Base-by-base conservation (phyloP, 2,888 invertebrate genomes). In the Chalcosyrphus nemorum region DNA sequence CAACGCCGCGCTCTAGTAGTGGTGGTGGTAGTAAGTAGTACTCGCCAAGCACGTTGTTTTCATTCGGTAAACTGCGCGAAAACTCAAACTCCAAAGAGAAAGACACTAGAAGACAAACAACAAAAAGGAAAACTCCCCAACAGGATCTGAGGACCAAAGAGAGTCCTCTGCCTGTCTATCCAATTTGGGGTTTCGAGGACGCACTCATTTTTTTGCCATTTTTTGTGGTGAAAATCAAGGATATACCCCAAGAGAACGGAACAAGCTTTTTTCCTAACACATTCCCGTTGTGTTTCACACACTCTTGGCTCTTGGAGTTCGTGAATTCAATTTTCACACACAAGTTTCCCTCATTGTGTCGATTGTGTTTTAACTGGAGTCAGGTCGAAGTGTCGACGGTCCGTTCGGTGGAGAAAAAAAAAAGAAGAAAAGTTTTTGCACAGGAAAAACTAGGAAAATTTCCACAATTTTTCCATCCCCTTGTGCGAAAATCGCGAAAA, bases 291-390 rank as follows among this genome's bases (percentile, higher is more conserved):
- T n/a, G 24, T 24, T 24, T 50, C 41, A 6, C 1, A 24, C 13
- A 15, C 57, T 45, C 38, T 47, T 61, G n/a, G n/a, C 68, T 75
- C 45, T 52, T 41, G 80, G n/a, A 24, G 57, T 80, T 80, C 74
- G 80, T 80, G 74, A 84, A 45, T 45, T 35, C 19, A 45, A 65
- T 76, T 70, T 65, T 27, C 29, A 59, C 24, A 70, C 71, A 76
- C n/a, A n/a, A n/a, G n/a, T n/a, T 75, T 70, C 80, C 70, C 80
- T 80, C 80, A 90, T 90, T 91, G 91, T 90, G 89, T 91, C 90
- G 90, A 88, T 89, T 90, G 90, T 90, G 90, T 89, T 91, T 4
- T 24, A n/a, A 90, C 89, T 91, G 87, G 90, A 88, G 90, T 88
- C 89, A 91, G 91, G 90, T 90, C 90, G 90, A 89, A 75, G 59